A percentile compares a stretch with the other conserved stretches of the same genome.
Evolutionary conservation across 2,113 vertebrate genomes (phyloP).

Genomic region (Quiscalus mexicanus): DNA sequence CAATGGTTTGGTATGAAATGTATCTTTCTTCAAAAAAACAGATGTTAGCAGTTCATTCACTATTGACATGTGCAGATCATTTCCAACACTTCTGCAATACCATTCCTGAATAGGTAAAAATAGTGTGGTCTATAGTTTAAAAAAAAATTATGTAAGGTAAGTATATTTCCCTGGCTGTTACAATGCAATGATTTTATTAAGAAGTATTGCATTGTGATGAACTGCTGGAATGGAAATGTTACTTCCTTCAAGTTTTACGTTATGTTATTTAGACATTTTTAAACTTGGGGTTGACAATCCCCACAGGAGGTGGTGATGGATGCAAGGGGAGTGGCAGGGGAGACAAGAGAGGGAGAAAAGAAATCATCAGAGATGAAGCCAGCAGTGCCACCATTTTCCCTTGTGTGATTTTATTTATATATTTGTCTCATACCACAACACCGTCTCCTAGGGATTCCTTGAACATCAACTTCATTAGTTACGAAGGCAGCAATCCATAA

Average conservation of each 20-base stretch:
- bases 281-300: constrained; percentile 6
- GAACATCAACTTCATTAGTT: constrained; percentile 79
- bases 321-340: constrained; percentile 10
- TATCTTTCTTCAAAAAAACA: neutral
- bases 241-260: neutral
- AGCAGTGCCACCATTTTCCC: neutral
- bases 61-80: neutral
- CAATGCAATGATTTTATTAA: constrained; percentile 33
- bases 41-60: neutral
- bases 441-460: constrained; percentile 68
- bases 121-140: neutral
- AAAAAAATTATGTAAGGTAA: neutral
- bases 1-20: neutral
- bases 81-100: neutral
- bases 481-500: constrained; percentile 81
- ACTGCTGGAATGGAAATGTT: neutral
- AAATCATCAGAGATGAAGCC: constrained; percentile 23
- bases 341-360: neutral
- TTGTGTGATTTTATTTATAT: neutral
- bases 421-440: constrained; percentile 38
- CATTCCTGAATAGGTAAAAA: neutral
- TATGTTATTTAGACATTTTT: constrained; percentile 46
- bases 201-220: neutral
- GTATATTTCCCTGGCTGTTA: neutral
- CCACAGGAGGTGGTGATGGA: constrained; percentile 7